phyloP scores from a whole-genome alignment of 2,888 invertebrate genomes.

The Eumerus sabulonum region DNA sequence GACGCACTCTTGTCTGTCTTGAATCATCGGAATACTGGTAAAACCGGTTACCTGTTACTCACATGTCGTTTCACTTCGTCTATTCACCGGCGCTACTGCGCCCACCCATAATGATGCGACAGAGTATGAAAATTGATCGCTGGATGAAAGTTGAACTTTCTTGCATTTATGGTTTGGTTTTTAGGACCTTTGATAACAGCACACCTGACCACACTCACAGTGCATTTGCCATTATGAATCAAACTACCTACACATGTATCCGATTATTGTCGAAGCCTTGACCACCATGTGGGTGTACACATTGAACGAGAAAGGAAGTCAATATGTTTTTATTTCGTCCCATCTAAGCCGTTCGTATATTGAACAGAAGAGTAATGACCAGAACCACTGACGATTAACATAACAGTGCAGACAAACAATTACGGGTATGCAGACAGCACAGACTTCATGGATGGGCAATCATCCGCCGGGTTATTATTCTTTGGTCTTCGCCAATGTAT shows the following conservation, averaged over 20 bases:
- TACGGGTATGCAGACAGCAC: conserved; percentile 4
- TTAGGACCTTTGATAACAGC: conserved; percentile 35
- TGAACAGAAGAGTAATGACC: no score
- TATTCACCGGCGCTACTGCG: conserved; percentile 2
- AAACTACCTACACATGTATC: conserved; percentile 20
- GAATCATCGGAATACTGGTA: conserved; percentile 37
- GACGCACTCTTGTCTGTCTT: no score
- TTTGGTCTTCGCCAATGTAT: not conserved
- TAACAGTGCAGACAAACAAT: not conserved
- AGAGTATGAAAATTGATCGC: not conserved
- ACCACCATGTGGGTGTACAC: not conserved
- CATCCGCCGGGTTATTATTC: conserved; percentile 42
- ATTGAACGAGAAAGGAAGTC: not conserved
- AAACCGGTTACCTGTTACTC: conserved; percentile 44
- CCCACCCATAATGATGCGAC: not conserved
- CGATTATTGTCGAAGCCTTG: not conserved
- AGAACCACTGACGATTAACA: not conserved
- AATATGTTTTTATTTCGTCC: conserved; percentile 24
- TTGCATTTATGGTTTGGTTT: no score
- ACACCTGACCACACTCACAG: conserved; percentile 47
- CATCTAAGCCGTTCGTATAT: not conserved
- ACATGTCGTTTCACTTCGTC: not conserved
- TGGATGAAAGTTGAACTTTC: conserved; percentile 32
- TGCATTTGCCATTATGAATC: conserved; percentile 32
- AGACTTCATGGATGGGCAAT: not conserved